Base-by-base conservation (phyloP, 2,888 invertebrate species). In the Noctua comes region DNA sequence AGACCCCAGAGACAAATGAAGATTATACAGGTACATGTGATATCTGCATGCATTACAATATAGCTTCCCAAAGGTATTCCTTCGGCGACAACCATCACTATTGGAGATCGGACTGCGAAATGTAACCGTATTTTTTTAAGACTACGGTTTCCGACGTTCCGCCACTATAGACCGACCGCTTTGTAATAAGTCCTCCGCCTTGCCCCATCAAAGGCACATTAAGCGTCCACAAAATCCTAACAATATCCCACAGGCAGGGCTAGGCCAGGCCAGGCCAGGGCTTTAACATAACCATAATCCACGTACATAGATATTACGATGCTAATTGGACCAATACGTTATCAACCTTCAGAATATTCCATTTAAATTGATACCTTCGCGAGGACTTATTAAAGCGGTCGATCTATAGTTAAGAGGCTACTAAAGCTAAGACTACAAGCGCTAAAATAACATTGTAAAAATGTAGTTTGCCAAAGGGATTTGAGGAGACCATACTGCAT, bases 21-120 rank as follows among this genome's bases (percentile, higher is more conserved):
- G 36, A 36, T 73, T 66, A 69, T 69, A 69, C 64, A 73, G 31
- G 51, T 71, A 54, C 16, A 72, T n/a, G 36, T 78, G 48, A 59
- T 40, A 73, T 62, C 36, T 83, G 69, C 68, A 74, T 72, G 77
- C 64, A 74, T 74, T 71, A 54, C 7, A 21, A 51, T 43, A 16
- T 16, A 27, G 43, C 2, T 16, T 81, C 76, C 76, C 77, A 68
- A 51, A 51, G 66, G 85, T 24, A 80, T 80, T 54, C 24, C n/a
- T 36, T 11, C 59, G 59, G 31, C 36, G 36, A 46, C n/a, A 65
- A 31, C 46, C 16, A 48, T 64, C 10, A 24, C 43, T 36, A 24
- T 21, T 1, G 40, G 27, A 65, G 8, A 40, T 36, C n/a, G 16
- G 40, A 36, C 16, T 27, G n/a, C 10, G 2, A 71, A 68, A 51